Conservation (phyloP, 2,888 invertebrate species). For the Venustoraphidia nigricollis region DNA sequence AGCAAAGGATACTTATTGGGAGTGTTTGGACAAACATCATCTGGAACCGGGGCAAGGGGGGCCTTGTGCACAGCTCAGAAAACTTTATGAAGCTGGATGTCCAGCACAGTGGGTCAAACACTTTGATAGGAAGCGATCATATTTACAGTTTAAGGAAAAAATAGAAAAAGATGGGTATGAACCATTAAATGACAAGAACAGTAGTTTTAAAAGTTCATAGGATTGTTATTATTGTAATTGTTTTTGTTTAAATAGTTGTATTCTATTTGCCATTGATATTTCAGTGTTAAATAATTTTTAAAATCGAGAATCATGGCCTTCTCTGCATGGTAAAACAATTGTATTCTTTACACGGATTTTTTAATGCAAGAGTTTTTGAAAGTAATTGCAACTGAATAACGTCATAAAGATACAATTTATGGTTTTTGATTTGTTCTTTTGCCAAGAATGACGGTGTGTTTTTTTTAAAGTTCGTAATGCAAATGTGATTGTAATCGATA, state of each 20-base stretch:
- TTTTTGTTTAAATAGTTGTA: slow-evolving; percentile 9
- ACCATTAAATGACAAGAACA: slow-evolving; percentile 41
- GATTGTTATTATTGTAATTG: slow-evolving; percentile 7
- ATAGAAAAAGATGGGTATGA: slow-evolving; percentile 77
- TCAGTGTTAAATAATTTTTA: too few species aligned
- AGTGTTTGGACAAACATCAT: slow-evolving; percentile 62
- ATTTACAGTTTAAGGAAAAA: slow-evolving; percentile 74
- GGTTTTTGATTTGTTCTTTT: too few species aligned
- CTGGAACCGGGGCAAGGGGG: slow-evolving; percentile 33
- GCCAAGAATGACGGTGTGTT: too few species aligned
- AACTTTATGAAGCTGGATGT: slow-evolving; percentile 61
- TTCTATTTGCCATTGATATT: not conserved
- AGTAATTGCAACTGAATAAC: too few species aligned
- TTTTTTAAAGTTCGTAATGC: too few species aligned
- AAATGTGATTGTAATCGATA: too few species aligned
- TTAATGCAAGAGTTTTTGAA: too few species aligned
- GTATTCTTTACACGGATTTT: too few species aligned
- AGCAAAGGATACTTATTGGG: slow-evolving; percentile 77
- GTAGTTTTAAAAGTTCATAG: slow-evolving; percentile 8
- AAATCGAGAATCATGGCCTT: too few species aligned
- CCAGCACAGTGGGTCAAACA: slow-evolving; percentile 84
- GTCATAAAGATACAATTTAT: too few species aligned
- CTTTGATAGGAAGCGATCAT: slow-evolving; percentile 82
- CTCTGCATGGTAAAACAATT: too few species aligned
- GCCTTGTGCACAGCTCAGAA: slow-evolving; percentile 52